Conservation (phyloP, 2,113 vertebrate genomes). For the Rhinolophus ferrumequinum region DNA sequence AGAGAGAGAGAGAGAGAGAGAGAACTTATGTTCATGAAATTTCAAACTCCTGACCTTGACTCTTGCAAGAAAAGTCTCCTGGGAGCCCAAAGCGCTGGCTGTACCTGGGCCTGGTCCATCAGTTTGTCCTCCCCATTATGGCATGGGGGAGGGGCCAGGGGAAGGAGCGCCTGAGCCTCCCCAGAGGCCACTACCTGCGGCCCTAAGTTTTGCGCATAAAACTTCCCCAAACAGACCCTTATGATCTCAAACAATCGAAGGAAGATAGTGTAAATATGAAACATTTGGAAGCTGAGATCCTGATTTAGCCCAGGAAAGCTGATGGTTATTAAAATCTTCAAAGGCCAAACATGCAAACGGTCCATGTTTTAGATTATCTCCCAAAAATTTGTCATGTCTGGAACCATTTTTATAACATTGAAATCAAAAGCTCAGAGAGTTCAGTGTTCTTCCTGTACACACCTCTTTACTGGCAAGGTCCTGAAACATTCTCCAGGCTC, state of each 20-base stretch:
- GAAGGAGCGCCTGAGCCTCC: neutral
- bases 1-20: neutral
- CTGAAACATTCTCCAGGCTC: neutral
- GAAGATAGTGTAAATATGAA: slow-evolving; percentile 56
- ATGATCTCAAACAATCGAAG: neutral
- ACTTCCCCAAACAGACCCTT: neutral
- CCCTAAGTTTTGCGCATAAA: neutral
- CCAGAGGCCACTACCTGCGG: neutral
- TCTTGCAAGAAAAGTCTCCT: neutral
- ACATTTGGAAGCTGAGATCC: slow-evolving; percentile 45
- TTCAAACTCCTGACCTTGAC: neutral
- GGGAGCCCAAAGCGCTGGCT: neutral
- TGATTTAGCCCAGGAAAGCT: slow-evolving; percentile 24
- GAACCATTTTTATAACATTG: slow-evolving; percentile 37
- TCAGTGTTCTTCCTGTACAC: neutral
- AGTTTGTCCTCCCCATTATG: accelerated
- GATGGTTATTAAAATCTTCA: slow-evolving; percentile 67
- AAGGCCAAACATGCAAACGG: slow-evolving; percentile 31
- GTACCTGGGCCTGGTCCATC: neutral
- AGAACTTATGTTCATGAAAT: neutral
- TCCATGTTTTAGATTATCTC: slow-evolving; percentile 69
- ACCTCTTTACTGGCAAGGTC: slow-evolving; percentile 54
- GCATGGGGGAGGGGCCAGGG: too few relatives aligned
- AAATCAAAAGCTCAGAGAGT: slow-evolving; percentile 1
- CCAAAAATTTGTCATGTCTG: slow-evolving; percentile 57